Evolutionary conservation across 2,888 invertebrate genomes (phyloP).

Genomic region (Melolontha melolontha): DNA sequence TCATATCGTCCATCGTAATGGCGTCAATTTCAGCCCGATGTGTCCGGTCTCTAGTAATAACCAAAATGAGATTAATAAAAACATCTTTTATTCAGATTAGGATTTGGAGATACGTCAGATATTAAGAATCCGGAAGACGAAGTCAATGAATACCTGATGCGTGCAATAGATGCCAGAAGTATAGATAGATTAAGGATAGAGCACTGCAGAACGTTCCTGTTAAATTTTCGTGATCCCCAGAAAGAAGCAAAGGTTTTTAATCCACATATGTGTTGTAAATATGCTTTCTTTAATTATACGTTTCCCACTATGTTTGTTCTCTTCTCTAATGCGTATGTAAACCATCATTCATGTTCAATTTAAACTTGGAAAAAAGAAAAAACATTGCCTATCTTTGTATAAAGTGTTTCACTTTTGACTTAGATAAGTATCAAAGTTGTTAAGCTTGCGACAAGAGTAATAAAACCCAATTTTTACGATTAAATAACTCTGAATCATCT

Average conservation of each 20-base stretch:
- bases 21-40: too few species aligned
- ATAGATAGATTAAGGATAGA: conserved; percentile 89
- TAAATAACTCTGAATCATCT: too few species aligned
- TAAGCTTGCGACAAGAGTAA: too few species aligned
- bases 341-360: neutral
- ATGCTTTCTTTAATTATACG: conserved; percentile 44
- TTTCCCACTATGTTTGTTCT: conserved; percentile 13
- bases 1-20: too few species aligned
- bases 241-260: conserved; percentile 83
- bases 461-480: too few species aligned
- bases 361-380: neutral
- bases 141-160: conserved; percentile 95
- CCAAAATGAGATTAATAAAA: neutral
- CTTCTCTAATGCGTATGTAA: conserved; percentile 32
- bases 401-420: neutral
- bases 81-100: conserved; percentile 69
- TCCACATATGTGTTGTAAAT: conserved; percentile 45
- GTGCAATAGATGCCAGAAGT: conserved; percentile 94
- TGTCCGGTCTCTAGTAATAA: too few species aligned
- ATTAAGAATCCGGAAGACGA: conserved; percentile 90
- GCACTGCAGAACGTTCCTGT: conserved; percentile 86
- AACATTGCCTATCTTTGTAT: neutral
- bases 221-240: conserved; percentile 84
- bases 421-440: conserved; percentile 12
- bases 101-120: conserved; percentile 77